Percentiles rank a stretch among this genome's conserved stretches.
Conservation (phyloP, 92 coral and sea anemone species). For the Zoanthus sociatus region DNA sequence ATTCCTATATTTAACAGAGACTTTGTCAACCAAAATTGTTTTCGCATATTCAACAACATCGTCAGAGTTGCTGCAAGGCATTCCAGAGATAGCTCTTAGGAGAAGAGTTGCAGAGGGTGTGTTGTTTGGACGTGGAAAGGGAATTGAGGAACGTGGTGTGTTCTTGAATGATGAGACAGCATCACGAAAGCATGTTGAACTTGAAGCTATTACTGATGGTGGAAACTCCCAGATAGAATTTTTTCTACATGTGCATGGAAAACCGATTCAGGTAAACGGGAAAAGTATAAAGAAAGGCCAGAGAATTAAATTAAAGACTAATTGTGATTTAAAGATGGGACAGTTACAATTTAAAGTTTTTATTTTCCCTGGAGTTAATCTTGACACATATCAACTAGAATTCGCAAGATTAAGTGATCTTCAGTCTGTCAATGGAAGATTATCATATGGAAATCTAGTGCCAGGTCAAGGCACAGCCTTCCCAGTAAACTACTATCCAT, state of each 20-base stretch:
- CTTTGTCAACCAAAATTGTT: constrained; percentile 16
- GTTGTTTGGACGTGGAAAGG: constrained; percentile 32
- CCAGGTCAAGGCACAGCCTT: neutral
- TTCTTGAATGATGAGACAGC: constrained; percentile 37
- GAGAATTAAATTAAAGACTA: neutral
- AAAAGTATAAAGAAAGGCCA: neutral
- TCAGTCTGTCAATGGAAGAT: constrained; percentile 15
- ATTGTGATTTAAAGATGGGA: constrained; percentile 31
- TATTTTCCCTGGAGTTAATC: constrained; percentile 16
- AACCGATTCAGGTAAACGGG: constrained; percentile 19
- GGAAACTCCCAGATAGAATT: constrained; percentile 21
- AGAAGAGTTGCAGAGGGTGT: neutral
- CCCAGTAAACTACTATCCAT: neutral
- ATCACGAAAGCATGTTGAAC: constrained; percentile 32
- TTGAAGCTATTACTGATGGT: neutral
- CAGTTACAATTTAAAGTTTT: constrained; percentile 27
- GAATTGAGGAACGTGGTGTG: constrained; percentile 23
- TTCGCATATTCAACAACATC: constrained; percentile 19
- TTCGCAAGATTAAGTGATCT: constrained; percentile 1
- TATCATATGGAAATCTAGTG: neutral
- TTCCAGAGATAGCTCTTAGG: constrained; percentile 17
- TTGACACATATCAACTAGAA: neutral
- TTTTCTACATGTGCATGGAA: neutral
- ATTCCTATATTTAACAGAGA: neutral
- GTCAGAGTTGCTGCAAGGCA: constrained; percentile 23